Base-by-base conservation (phyloP, 2,888 invertebrate species). In the Caenorhabditis sp. region DNA sequence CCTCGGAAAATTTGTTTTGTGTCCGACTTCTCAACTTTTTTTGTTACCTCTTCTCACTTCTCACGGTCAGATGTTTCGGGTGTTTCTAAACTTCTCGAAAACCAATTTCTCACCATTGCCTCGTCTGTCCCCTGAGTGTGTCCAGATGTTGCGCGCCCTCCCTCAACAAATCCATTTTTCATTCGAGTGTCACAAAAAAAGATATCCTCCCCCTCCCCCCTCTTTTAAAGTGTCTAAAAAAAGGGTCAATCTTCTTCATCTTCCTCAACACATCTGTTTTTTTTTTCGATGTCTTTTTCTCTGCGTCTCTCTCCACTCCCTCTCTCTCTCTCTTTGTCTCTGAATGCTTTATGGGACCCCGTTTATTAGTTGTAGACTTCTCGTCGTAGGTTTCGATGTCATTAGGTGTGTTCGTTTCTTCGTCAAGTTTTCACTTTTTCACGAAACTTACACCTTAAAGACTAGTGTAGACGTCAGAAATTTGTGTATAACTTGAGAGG, bases 331-430 rank as follows among this genome's bases (percentile, higher is more conserved):
- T n/a, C n/a, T n/a, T n/a, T n/a, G n/a, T n/a, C n/a, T n/a, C n/a
- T 44, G 6, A 44, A 14, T 44, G 26, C 63, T 63, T 63, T 63
- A 63, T 63, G 44, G 63, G 44, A 63, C 63, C 24, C n/a, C 44
- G 44, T 63, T 63, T 63, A 63, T 63, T 44, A 63, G 63, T 63
- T 61, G 38, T 63, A 63, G 44, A 44, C 44, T 16, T 28, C n/a
- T 26, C n/a, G 16, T 63, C 44, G 16, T 28, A n/a, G 56, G n/a
- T 31, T n/a, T n/a, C n/a, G n/a, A 58, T 16, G 24, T 56, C 28
- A 28, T 56, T 28, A 28, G 28, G 56, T 24, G 26, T 56, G 31
- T 31, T 31, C 7, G 31, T 6, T 31, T 31, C 7, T 31, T 6
- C 31, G 7, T 31, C 4, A 7, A 31, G 31, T 31, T 31, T 31